Conservation (phyloP, 2,888 invertebrate genomes). For the Eugnorisma glareosa region DNA sequence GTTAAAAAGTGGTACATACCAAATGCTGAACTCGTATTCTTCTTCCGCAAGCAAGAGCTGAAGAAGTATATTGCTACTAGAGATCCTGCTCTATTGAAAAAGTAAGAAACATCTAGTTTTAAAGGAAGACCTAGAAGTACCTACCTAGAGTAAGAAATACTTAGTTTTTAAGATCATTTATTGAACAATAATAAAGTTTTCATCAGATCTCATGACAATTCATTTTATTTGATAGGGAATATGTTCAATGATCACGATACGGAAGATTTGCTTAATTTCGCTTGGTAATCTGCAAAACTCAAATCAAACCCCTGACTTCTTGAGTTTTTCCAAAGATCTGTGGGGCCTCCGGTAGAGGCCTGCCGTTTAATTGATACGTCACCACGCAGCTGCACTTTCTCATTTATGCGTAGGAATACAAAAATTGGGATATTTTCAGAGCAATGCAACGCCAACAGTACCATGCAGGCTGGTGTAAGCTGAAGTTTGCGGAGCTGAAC, state of each 20-base stretch:
- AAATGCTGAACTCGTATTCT: constrained; percentile 92
- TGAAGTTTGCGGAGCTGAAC: constrained; percentile 92
- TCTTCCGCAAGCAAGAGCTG: constrained; percentile 92
- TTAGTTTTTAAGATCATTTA: neutral
- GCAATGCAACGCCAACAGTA: constrained; percentile 92
- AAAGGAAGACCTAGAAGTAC: too few relatives aligned
- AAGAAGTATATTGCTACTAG: constrained; percentile 87
- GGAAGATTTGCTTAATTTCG: neutral
- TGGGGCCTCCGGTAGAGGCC: neutral
- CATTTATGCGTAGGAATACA: neutral
- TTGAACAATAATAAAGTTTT: neutral
- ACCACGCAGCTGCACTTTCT: too few relatives aligned
- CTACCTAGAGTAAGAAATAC: constrained; percentile 89
- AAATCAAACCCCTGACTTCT: neutral
- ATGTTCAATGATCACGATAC: neutral
- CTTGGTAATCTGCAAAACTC: neutral
- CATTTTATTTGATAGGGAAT: neutral
- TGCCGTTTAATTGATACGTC: too few relatives aligned
- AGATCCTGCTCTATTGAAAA: constrained; percentile 90
- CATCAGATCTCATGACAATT: too few relatives aligned
- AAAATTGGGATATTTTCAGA: constrained; percentile 83
- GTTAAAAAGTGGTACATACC: constrained; percentile 92
- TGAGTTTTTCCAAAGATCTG: neutral
- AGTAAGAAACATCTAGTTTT: constrained; percentile 83
- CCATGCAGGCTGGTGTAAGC: constrained; percentile 90